A percentile compares a stretch with the other conserved stretches of the same genome.
These are phyloP conservation scores for Helicoverpa armigera DNA, from an alignment of 1,140 invertebrate species.

Conservation along the genomic window DNA sequence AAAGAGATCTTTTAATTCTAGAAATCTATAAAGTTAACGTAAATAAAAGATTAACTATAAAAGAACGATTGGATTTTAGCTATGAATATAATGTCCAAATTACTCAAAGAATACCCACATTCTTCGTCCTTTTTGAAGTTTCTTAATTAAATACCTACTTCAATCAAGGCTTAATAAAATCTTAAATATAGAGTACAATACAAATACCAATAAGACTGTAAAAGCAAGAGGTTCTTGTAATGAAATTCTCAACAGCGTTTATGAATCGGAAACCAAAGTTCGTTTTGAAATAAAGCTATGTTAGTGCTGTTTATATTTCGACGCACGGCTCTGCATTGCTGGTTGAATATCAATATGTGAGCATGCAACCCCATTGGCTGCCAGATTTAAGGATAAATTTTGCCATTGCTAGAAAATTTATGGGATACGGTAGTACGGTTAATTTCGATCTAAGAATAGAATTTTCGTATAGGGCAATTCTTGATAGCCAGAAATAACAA, in stretches of 20 bases:
- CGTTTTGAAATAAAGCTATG: constrained; percentile 46
- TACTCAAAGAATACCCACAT: no score
- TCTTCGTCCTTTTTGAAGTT: no score
- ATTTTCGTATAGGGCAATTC: no score
- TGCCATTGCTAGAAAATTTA: constrained; percentile 1
- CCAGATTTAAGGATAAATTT: neutral
- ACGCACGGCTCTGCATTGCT: constrained; percentile 58
- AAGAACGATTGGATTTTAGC: no score
- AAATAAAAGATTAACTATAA: no score
- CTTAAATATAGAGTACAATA: constrained; percentile 17
- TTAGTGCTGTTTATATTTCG: constrained; percentile 55
- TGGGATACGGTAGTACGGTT: neutral
- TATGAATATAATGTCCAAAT: no score
- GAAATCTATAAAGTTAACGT: no score
- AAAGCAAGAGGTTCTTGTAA: constrained; percentile 44
- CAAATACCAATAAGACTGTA: constrained; percentile 15
- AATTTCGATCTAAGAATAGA: neutral
- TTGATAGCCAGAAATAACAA: no score
- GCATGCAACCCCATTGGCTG: constrained; percentile 20
- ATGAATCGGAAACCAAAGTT: constrained; percentile 57
- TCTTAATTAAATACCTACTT: neutral
- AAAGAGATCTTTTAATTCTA: no score
- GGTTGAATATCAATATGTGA: constrained; percentile 72
- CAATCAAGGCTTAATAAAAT: neutral
- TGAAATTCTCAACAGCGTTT: constrained; percentile 46